Conservation (phyloP, 2,888 invertebrate genomes). For the Hedya salicella region DNA sequence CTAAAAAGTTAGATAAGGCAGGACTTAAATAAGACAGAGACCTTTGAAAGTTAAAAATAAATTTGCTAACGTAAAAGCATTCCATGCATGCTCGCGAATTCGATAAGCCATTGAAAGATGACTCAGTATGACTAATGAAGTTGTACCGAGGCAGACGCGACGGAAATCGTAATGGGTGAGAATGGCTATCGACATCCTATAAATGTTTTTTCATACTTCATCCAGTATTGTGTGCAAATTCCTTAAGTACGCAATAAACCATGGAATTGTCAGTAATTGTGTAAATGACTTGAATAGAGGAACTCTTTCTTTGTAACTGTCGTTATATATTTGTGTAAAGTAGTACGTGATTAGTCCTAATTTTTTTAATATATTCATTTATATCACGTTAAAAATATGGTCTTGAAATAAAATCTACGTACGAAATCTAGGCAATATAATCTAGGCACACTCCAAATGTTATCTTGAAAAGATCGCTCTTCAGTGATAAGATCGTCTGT, state of each 20-base stretch:
- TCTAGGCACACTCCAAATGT: too few relatives aligned
- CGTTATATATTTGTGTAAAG: neutral
- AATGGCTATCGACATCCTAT: constrained; percentile 42
- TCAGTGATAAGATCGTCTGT: too few relatives aligned
- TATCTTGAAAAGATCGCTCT: too few relatives aligned
- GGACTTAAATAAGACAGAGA: neutral
- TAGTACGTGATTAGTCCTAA: too few relatives aligned
- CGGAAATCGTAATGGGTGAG: constrained; percentile 38
- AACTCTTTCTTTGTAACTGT: constrained; percentile 2
- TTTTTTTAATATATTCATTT: too few relatives aligned
- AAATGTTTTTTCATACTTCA: constrained; percentile 25
- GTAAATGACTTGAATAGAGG: constrained; percentile 22
- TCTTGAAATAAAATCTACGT: too few relatives aligned
- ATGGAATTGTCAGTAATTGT: constrained; percentile 12
- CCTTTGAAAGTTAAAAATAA: constrained; percentile 2
- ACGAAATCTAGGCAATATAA: too few relatives aligned
- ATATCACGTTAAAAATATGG: too few relatives aligned
- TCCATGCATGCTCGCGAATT: constrained; percentile 24
- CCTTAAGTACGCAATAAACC: constrained; percentile 17
- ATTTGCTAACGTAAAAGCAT: constrained; percentile 28
- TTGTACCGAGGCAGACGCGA: constrained; percentile 28
- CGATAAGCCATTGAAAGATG: constrained; percentile 38
- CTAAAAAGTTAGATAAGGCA: neutral
- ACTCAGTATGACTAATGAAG: constrained; percentile 42
- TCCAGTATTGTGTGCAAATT: constrained; percentile 41